These are phyloP conservation scores for Platycercus adscitus DNA, from an alignment of 2,113 vertebrate species.

Conservation along the genomic window DNA sequence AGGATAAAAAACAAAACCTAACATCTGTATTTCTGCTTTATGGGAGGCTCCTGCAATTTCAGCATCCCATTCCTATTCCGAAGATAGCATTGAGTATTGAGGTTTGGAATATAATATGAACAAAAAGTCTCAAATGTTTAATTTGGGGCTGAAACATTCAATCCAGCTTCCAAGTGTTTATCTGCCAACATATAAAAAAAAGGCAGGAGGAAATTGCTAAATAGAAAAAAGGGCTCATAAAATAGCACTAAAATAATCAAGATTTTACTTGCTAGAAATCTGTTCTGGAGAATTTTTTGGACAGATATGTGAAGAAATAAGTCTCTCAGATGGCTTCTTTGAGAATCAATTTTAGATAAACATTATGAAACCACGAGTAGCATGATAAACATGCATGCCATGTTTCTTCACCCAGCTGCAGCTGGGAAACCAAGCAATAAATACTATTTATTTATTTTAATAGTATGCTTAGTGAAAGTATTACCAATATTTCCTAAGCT, in stretches of 20 bases:
- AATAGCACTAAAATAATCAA: neutral
- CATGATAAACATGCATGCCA: constrained; percentile 71
- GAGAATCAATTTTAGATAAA: constrained; percentile 68
- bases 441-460: constrained; percentile 84
- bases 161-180: neutral
- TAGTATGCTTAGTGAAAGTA: constrained; percentile 80
- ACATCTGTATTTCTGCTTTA: neutral
- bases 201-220: neutral
- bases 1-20: neutral
- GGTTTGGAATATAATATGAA: neutral
- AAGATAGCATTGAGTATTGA: neutral
- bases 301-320: constrained; percentile 25
- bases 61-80: neutral
- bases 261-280: constrained; percentile 17
- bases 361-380: constrained; percentile 68
- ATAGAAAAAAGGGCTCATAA: neutral
- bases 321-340: constrained; percentile 28
- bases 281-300: neutral
- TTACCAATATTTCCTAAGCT: constrained; percentile 78
- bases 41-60: neutral
- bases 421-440: constrained; percentile 75
- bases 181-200: neutral
- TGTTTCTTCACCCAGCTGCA: constrained; percentile 66
- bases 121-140: neutral
- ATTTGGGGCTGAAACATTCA: neutral